These are phyloP conservation scores for Plagiodera versicolora DNA, from an alignment of 2,888 invertebrate species.

Conservation along the genomic window DNA sequence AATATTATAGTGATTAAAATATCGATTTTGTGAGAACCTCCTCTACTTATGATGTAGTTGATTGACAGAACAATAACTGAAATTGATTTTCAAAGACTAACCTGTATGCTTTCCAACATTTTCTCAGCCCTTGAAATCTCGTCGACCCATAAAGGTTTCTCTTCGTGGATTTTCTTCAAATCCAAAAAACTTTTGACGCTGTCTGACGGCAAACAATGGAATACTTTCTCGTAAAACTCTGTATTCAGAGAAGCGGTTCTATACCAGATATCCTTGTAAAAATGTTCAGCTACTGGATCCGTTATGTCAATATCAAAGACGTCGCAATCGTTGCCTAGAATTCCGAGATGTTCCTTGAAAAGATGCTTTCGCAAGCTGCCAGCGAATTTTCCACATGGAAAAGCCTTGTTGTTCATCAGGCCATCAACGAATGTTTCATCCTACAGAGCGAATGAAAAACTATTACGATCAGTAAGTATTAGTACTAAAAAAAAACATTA, in stretches of 20 bases:
- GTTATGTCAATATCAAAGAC: constrained; percentile 62
- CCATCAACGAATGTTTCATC: constrained; percentile 81
- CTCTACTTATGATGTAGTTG: too few species aligned
- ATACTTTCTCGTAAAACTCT: constrained; percentile 86
- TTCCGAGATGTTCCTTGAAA: constrained; percentile 91
- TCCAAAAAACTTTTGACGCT: constrained; percentile 75
- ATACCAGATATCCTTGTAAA: constrained; percentile 86
- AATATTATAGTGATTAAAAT: too few species aligned
- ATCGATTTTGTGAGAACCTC: too few species aligned
- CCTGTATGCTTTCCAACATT: constrained; percentile 73
- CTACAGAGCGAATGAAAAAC: constrained; percentile 49
- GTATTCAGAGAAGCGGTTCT: constrained; percentile 81
- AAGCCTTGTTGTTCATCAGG: constrained; percentile 78
- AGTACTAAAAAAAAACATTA: too few species aligned
- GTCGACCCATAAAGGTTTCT: constrained; percentile 69
- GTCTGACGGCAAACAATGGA: constrained; percentile 89
- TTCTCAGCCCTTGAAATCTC: constrained; percentile 74
- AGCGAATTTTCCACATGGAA: constrained; percentile 84
- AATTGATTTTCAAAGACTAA: too few species aligned
- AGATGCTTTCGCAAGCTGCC: constrained; percentile 81
- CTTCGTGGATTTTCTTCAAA: constrained; percentile 75
- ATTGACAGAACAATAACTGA: too few species aligned
- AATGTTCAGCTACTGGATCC: constrained; percentile 79
- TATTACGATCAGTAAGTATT: too few species aligned
- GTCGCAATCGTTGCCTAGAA: constrained; percentile 57